Conservation (phyloP, 2,113 vertebrate genomes). For the Ciconia stormi region DNA sequence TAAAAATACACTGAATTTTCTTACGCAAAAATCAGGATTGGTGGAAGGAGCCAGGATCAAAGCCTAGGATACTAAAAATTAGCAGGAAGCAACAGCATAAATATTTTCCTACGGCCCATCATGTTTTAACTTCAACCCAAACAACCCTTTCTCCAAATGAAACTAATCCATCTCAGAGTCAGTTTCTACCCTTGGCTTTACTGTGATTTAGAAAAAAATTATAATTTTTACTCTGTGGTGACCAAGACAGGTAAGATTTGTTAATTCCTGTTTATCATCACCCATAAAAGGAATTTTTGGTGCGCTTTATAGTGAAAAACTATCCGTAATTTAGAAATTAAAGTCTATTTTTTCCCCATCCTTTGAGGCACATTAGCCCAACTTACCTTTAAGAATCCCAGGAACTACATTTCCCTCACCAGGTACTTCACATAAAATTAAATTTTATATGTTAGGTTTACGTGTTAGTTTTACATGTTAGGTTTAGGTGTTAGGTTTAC, state of each 20-base stretch:
- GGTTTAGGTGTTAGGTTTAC: too few species aligned
- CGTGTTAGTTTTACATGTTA: too few species aligned
- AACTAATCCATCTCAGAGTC: not conserved
- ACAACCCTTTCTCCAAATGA: not conserved
- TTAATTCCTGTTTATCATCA: not conserved
- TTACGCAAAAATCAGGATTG: not conserved
- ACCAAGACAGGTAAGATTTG: not conserved
- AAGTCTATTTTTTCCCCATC: not conserved
- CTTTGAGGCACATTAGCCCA: not conserved
- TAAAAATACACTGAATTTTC: not conserved
- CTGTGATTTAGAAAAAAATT: not conserved
- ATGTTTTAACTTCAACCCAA: not conserved
- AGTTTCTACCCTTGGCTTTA: not conserved
- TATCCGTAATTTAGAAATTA: not conserved
- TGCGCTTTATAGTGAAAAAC: not conserved
- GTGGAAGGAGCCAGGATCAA: not conserved
- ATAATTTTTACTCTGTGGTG: not conserved
- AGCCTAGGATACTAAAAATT: not conserved
- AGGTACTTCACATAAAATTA: not conserved
- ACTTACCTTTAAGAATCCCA: not conserved
- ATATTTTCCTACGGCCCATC: not conserved
- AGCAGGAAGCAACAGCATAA: not conserved
- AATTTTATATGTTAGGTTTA: too few species aligned
- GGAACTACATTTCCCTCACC: not conserved
- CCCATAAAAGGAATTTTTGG: not conserved